Evolutionary conservation across 2,113 vertebrate genomes (phyloP).

Genomic region (Seriola quinqueradiata): DNA sequence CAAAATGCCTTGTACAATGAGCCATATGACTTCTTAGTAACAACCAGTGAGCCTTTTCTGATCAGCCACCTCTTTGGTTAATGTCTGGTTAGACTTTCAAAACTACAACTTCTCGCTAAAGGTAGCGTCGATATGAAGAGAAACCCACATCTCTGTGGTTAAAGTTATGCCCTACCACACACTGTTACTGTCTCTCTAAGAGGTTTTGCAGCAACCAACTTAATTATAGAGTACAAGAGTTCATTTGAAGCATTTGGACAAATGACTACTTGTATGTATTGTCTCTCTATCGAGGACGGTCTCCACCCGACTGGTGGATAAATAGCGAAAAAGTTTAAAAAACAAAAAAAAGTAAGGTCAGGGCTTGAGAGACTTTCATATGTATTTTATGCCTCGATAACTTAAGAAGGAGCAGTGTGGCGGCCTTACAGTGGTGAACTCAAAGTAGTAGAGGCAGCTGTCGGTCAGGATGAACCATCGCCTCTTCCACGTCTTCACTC

Average conservation of each 20-base stretch:
- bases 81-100: background rate
- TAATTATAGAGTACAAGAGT: background rate
- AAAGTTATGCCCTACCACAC: background rate
- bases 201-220: background rate
- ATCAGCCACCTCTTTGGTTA: background rate
- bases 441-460: constrained; percentile 87
- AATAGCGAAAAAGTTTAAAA: background rate
- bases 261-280: background rate
- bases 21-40: background rate
- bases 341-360: background rate
- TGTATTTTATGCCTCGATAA: too few species aligned
- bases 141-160: background rate
- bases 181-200: background rate
- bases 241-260: background rate
- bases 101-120: background rate
- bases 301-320: background rate
- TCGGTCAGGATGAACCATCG: constrained; percentile 88
- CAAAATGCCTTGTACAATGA: background rate
- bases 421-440: constrained; percentile 81
- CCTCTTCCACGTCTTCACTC: constrained; percentile 88
- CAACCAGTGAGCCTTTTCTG: background rate
- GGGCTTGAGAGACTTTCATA: background rate
- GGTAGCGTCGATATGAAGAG: background rate
- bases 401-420: background rate
- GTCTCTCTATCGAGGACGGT: background rate